Percentiles rank a stretch among this genome's conserved stretches.
Conservation (phyloP, 1,140 invertebrate species). For the Aphelenchoides avenae region DNA sequence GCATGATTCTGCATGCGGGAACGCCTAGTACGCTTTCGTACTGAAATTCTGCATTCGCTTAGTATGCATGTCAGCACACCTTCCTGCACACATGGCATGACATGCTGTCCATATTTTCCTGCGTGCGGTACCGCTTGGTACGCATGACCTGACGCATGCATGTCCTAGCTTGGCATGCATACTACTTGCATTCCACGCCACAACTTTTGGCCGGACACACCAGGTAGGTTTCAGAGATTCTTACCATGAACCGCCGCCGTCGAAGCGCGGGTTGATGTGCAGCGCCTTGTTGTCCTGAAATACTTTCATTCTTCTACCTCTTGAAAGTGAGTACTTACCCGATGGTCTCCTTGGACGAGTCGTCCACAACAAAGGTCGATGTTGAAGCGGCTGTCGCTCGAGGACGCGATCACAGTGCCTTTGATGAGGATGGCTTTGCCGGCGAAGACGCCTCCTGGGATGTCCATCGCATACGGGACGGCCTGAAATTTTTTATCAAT, state of each 20-base stretch:
- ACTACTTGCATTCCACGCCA: too few relatives aligned
- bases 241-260: slow-evolving; percentile 12
- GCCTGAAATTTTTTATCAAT: too few relatives aligned
- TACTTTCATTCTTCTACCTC: background rate
- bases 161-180: too few relatives aligned
- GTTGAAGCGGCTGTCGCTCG: slow-evolving; percentile 22
- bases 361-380: slow-evolving; percentile 44
- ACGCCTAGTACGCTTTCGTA: too few relatives aligned
- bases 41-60: too few relatives aligned
- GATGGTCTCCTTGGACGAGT: slow-evolving; percentile 39
- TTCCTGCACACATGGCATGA: too few relatives aligned
- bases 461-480: slow-evolving; percentile 31
- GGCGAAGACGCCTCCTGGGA: slow-evolving; percentile 41
- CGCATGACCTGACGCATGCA: too few relatives aligned
- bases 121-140: too few relatives aligned
- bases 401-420: slow-evolving; percentile 12
- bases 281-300: slow-evolving; percentile 21
- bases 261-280: slow-evolving; percentile 47
- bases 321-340: slow-evolving; percentile 13
- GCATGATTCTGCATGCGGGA: too few relatives aligned
- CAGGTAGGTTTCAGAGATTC: background rate
- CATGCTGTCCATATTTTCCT: too few relatives aligned
- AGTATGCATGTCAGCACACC: too few relatives aligned
- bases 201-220: too few relatives aligned
- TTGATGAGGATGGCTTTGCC: slow-evolving; percentile 42